Evolutionary conservation across 2,113 vertebrate species (phyloP).

Genomic region (Henicopernis longicauda): DNA sequence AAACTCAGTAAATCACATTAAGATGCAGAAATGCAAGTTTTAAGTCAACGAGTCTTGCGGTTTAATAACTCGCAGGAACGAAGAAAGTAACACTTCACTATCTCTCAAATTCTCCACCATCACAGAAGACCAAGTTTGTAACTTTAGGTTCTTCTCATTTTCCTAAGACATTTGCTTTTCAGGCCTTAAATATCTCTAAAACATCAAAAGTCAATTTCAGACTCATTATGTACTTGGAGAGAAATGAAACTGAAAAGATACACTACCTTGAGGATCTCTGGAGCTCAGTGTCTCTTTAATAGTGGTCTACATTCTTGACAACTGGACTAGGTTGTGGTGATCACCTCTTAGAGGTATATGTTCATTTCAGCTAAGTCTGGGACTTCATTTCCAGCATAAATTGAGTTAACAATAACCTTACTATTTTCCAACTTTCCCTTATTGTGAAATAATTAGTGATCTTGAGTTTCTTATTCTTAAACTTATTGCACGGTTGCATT

Average conservation of each 20-base stretch:
- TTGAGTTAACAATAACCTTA: background rate
- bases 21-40: background rate
- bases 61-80: background rate
- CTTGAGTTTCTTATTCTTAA: background rate
- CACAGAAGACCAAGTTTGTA: background rate
- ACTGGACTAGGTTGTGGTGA: background rate
- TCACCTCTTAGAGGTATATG: background rate
- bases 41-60: background rate
- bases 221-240: background rate
- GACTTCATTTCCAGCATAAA: background rate
- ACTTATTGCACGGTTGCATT: background rate
- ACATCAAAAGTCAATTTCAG: background rate
- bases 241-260: background rate
- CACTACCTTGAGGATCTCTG: background rate
- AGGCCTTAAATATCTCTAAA: background rate
- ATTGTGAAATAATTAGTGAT: background rate
- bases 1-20: background rate
- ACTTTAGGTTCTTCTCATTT: background rate
- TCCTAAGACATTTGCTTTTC: background rate
- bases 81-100: background rate
- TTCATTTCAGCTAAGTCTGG: background rate
- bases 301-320: background rate
- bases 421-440: background rate
- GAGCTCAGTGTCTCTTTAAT: background rate
- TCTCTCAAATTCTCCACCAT: background rate